Evolutionary conservation across 2,888 invertebrate species (phyloP).

Genomic region (Melieria omissa): DNA sequence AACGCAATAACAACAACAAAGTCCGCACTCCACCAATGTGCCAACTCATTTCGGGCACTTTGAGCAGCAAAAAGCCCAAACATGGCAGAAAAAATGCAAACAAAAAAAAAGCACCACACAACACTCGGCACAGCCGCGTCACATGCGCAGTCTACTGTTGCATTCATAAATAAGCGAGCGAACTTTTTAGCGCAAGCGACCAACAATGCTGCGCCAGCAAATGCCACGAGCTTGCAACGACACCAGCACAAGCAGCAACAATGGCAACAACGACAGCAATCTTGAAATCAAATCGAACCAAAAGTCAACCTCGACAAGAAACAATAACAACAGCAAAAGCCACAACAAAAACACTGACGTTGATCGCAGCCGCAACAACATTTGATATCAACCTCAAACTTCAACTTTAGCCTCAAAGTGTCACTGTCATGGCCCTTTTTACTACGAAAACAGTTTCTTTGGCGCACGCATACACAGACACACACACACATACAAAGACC

Average conservation of each 20-base stretch:
- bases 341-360: conserved; percentile 4
- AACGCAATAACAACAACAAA: no score
- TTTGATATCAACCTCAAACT: conserved; percentile 61
- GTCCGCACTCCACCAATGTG: no score
- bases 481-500: conserved; percentile 5
- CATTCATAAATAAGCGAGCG: no score
- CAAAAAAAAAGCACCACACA: no score
- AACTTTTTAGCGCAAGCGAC: neutral
- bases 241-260: neutral
- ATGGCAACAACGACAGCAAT: neutral
- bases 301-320: conserved; percentile 2
- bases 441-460: conserved; percentile 44
- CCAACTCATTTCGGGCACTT: no score
- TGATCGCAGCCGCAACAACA: conserved; percentile 2
- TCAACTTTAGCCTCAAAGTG: conserved; percentile 55
- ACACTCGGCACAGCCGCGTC: no score
- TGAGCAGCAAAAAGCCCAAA: no score
- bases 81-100: no score
- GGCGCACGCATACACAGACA: no score
- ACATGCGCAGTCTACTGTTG: no score
- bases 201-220: neutral
- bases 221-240: neutral
- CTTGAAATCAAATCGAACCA: neutral
- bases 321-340: conserved; percentile 20
- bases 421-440: conserved; percentile 65